Evolutionary conservation across 37 sponge, comb jelly and placozoan genomes (phyloP).

Genomic region (Oscarella lobularis): DNA sequence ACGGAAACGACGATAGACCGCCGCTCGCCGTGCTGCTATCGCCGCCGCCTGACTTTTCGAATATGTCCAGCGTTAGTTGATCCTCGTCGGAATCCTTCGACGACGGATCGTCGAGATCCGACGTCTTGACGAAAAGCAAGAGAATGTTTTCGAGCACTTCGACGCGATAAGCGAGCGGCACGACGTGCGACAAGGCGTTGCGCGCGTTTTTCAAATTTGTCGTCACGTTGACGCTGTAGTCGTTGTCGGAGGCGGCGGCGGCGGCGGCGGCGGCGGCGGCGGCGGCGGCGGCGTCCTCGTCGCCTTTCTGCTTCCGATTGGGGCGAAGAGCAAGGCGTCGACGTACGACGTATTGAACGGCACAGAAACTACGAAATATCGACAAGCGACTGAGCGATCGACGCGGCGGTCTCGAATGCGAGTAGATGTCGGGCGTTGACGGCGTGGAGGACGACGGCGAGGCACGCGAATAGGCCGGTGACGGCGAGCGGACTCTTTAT

Average conservation of each 20-base stretch:
- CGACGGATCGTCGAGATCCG: conserved; percentile 30
- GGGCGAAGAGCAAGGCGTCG: conserved; percentile 60
- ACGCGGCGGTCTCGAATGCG: background rate
- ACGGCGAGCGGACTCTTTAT: conserved; percentile 36
- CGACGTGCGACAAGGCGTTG: conserved; percentile 28
- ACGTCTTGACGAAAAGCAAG: conserved; percentile 60
- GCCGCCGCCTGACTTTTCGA: background rate
- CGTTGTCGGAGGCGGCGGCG: background rate
- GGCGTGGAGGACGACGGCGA: conserved; percentile 22
- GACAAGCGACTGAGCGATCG: conserved; percentile 12
- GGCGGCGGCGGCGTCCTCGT: background rate
- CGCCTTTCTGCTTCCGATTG: too few species aligned
- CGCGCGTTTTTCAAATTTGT: conserved; percentile 48
- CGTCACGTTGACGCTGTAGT: conserved; percentile 6
- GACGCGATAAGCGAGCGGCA: conserved; percentile 63
- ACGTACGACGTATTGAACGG: conserved; percentile 52
- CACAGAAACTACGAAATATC: conserved; percentile 57
- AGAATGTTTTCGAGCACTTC: conserved; percentile 87
- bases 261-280: too few species aligned
- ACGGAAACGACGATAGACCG: background rate
- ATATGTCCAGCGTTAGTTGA: background rate
- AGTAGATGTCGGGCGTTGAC: background rate
- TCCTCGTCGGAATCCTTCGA: background rate
- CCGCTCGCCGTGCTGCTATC: background rate
- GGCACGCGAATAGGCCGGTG: conserved; percentile 2